Evolutionary conservation across 2,113 vertebrate genomes (phyloP), one percentile per base, ranked within the genome.

Genomic region (Chaetura pelagica): DNA sequence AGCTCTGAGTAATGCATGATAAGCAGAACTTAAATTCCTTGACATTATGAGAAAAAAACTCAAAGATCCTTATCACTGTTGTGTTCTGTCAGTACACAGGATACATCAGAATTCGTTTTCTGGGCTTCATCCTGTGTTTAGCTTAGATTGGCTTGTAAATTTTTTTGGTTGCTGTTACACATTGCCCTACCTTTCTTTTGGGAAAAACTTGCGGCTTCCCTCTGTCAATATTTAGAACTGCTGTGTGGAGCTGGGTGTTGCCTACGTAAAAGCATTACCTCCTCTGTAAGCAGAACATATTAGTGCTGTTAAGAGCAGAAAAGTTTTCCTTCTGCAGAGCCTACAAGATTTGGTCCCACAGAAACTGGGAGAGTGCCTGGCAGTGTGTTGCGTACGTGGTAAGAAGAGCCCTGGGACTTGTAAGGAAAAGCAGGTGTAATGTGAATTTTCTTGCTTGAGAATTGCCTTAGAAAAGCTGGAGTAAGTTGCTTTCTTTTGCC

Each of bases 391-490:
- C 11, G 22, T 49, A n/a, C 20, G 30, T 49, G 0, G 0, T 52
- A 27, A 44, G 26, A 52, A 61, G 26, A 66, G 18, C 16, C 4
- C 32, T 22, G 40, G 8, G 12, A 20, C 21, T 40, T 0, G 0
- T 46, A 35, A 62, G 67, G 72, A 48, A 77, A 76, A 40, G 0
- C 26, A 61, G 17, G 29, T 64, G 9, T 40, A 22, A 8, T 29
- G n/a, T 24, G 38, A n/a, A 19, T 82, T 30, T 72, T 80, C 59
- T 69, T 76, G 24, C 30, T 77, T 84, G 44, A 77, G 29, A 38
- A 77, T 87, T 54, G 35, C 46, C 52, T 75, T 18, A 29, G n/a
- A 59, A 15, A 61, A 69, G 23, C 0, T 0, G 40, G 18, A 7
- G 6, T 32, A 72, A 21, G 29, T 44, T 75, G 20, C 12, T 72